These are phyloP conservation scores for Ernsta delagoae DNA, from an alignment of 2,888 invertebrate species.

Conservation along the genomic window DNA sequence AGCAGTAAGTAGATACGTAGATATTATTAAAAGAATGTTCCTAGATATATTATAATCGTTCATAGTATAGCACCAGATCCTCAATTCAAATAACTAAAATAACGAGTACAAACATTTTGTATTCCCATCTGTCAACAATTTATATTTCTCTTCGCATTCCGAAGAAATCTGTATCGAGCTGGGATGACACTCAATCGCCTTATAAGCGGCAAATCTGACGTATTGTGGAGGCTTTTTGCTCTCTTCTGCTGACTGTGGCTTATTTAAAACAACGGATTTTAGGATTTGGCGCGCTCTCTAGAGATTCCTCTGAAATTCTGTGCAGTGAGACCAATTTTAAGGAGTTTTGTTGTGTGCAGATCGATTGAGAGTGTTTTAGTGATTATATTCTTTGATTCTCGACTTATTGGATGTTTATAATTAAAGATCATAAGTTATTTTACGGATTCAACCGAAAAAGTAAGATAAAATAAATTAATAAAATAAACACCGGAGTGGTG, in stretches of 20 bases:
- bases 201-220: constrained; percentile 37
- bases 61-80: not conserved
- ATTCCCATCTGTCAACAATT: constrained; percentile 33
- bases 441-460: too few species aligned
- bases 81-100: constrained; percentile 14
- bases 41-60: not conserved
- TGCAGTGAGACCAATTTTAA: too few species aligned
- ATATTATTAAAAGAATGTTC: too few species aligned
- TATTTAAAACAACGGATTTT: constrained; percentile 37
- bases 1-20: too few species aligned
- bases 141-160: constrained; percentile 27
- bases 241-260: constrained; percentile 21
- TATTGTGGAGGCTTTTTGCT: constrained; percentile 35
- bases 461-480: too few species aligned
- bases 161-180: constrained; percentile 26
- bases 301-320: constrained; percentile 23
- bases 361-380: too few species aligned
- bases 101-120: constrained; percentile 16
- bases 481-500: too few species aligned
- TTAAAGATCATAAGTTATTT: too few species aligned
- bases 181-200: constrained; percentile 31
- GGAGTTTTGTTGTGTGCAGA: too few species aligned
- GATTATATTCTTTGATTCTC: too few species aligned
- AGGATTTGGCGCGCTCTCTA: constrained; percentile 26
- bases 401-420: too few species aligned